Evolutionary conservation across 1,140 invertebrate species (phyloP), one percentile per base, ranked within the genome.

Genomic region (Melitaea cinxia): DNA sequence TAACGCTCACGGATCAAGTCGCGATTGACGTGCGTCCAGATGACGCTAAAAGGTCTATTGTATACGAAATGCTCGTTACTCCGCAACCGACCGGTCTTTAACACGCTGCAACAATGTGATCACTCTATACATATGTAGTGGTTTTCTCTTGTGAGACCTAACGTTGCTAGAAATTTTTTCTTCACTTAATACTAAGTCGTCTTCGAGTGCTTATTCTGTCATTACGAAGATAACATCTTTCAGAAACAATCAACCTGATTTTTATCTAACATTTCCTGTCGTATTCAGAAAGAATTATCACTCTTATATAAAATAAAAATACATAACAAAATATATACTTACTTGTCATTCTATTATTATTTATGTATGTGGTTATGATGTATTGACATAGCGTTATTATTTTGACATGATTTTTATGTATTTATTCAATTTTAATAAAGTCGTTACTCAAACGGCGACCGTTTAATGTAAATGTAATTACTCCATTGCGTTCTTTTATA

Each of bases 1-100:
- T 69, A 64, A 54, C 68, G 76, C 65, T 37, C 47, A 45, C 77
- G 77, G 69, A 73, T 47, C 67, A 71, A 68, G 74, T 59, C 47
- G 73, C 76, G 88, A 90, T 88, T 90, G 88, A 90, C 88, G 78
- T 74, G 69, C 80, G 82, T 82, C 77, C 79, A 77, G 75, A 78
- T 85, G 85, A 90, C 88, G 81, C 82, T 90, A 90, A 90, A 87
- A 88, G 88, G 88, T 88, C 88, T 88, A 90, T 90, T 90, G 87
- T 90, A 90, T 90, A 87, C 88, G 82, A 80, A 82, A 80, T 65
- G 80, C 83, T 88, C 85, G 88, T 90, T 88, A 90, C 84, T 72
- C 75, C 74, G 71, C 71, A 68, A 61, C 78, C 78, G 74, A 88
- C 85, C 87, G 83, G 85, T 88, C 85, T 85, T 89, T 87, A 89